These are phyloP conservation scores for Microhierax caerulescens DNA, from an alignment of 2,797 vertebrate species.

Conservation along the genomic window DNA sequence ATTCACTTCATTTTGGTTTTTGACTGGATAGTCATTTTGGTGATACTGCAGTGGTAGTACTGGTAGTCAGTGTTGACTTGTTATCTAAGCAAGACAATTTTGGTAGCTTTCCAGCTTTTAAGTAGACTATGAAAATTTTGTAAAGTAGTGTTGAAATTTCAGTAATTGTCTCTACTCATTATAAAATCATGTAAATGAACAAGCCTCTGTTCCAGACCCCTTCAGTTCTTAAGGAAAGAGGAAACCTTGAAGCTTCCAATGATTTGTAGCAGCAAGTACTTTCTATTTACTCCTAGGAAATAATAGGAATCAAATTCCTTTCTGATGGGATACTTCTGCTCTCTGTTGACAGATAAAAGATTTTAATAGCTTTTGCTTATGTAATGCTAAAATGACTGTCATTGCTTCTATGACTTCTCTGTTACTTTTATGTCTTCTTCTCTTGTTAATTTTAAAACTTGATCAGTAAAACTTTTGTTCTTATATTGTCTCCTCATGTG, in stretches of 20 bases:
- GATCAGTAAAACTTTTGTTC: background rate
- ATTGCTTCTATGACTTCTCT: background rate
- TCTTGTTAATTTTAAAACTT: background rate
- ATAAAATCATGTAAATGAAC: background rate
- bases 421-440: background rate
- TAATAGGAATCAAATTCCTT: background rate
- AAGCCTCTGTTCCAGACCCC: background rate
- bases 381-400: background rate
- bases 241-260: background rate
- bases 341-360: background rate
- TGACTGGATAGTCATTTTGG: too few species aligned
- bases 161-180: background rate
- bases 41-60: background rate
- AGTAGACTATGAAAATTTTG: background rate
- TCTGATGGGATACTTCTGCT: background rate
- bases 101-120: background rate
- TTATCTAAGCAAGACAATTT: background rate
- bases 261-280: background rate
- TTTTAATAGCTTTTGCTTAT: background rate
- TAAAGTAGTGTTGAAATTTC: background rate
- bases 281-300: background rate
- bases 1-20: too few species aligned
- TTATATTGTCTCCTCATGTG: background rate
- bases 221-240: background rate
- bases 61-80: background rate